Evolutionary conservation across 2,113 vertebrate species (phyloP).

Genomic region (Cyprinus carpio): DNA sequence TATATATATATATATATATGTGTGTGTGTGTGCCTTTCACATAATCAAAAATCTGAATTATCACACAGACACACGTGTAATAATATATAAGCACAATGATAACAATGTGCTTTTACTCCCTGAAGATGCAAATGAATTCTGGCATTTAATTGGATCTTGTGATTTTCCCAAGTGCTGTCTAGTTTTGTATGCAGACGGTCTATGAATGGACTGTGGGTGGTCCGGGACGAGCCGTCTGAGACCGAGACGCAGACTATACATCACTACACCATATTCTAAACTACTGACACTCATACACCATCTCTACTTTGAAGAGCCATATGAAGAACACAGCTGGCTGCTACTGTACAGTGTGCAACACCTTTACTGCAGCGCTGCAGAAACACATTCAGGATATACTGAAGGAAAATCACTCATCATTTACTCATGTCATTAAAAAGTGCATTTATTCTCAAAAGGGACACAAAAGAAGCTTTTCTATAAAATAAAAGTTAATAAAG

Average conservation of each 20-base stretch:
- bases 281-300: neutral
- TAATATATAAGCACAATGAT: too few relatives aligned
- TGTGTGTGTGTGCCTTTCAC: too few relatives aligned
- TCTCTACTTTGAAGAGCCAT: neutral
- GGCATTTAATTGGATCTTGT: neutral
- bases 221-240: neutral
- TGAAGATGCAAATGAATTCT: too few relatives aligned
- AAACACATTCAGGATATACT: neutral
- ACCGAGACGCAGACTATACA: conserved; percentile 6
- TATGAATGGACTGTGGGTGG: neutral
- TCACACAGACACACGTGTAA: too few relatives aligned
- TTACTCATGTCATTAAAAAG: neutral
- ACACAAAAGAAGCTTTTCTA: neutral
- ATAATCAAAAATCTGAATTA: too few relatives aligned
- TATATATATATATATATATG: too few relatives aligned
- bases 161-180: neutral
- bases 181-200: neutral
- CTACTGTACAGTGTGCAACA: neutral
- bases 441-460: neutral
- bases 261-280: neutral
- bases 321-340: neutral
- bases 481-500: neutral
- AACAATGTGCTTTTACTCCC: too few relatives aligned
- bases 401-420: neutral
- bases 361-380: neutral